Evolutionary conservation across 1,140 invertebrate species (phyloP), one percentile per base, ranked within the genome.

Genomic region (Drosophila lini): DNA sequence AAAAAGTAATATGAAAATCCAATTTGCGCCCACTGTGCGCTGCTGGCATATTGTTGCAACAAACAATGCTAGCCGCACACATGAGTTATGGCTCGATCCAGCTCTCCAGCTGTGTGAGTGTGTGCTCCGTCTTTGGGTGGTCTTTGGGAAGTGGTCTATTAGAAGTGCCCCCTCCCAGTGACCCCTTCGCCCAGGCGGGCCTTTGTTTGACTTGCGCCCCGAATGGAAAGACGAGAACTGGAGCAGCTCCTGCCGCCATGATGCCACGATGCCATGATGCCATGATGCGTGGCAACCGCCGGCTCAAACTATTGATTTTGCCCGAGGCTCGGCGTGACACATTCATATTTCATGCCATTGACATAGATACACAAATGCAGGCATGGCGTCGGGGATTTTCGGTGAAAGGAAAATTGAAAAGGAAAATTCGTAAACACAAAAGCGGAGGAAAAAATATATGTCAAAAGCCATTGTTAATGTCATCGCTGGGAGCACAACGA

Each of bases 401-500:
- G 75, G 75, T 75, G 69, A 85, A 81, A 60, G 81, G 52, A 80
- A 81, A 84, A 69, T 71, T 88, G 84, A 89, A 88, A 80, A 80
- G 65, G 80, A 88, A 88, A 79, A 73, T 88, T 81, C 67, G 76
- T 59, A 32, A 53, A 56, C 65, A 53, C 64, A 68, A 67, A 42
- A 69, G 61, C 40, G 22, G 11, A 60, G 38, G 56, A 69, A 70
- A 86, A 85, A 53, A 53, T 53, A 82, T 85, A 85, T 86, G 82
- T 86, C 83, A 88, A 86, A 88, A 80, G 82, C 71, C 82, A 88
- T 86, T 88, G 84, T 88, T 86, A 78, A 78, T 78, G 74, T 78
- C 74, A 78, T 56, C 64, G 75, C 59, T 77, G 73, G 53, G 41
- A 67, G 55, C 73, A 10, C 32, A 32, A 60, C 68, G 34, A 56